A percentile compares a stretch with the other conserved stretches of the same genome.
phyloP scores from a whole-genome alignment of 2,888 invertebrate species.

The Kuschelorhynchus macadamiae region DNA sequence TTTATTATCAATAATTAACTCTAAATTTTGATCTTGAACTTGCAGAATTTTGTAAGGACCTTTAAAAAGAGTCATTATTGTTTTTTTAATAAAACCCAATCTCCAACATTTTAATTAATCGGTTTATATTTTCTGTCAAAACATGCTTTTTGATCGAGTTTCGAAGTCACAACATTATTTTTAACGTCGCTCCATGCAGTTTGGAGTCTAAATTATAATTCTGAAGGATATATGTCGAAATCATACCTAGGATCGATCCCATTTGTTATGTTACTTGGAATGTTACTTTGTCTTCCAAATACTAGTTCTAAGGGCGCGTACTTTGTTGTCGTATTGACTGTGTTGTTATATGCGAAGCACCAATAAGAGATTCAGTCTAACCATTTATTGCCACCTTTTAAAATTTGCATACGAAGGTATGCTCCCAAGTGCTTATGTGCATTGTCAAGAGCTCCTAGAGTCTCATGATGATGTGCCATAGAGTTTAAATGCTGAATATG shows the following conservation, averaged over 20 bases:
- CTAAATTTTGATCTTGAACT: no score
- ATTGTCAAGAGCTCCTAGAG: conserved; percentile 22
- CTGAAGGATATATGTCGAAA: conserved; percentile 44
- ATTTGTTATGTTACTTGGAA: conserved; percentile 32
- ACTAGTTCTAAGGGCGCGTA: conserved; percentile 48
- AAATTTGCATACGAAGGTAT: conserved; percentile 36
- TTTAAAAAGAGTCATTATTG: no score
- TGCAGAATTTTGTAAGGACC: no score
- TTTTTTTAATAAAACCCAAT: no score
- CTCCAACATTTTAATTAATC: no score
- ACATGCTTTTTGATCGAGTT: no score
- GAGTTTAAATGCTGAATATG: conserved; percentile 45
- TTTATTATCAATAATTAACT: no score
- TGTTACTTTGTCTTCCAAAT: conserved; percentile 37
- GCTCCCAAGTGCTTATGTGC: conserved; percentile 30
- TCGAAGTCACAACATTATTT: conserved; percentile 40
- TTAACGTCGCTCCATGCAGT: conserved; percentile 39
- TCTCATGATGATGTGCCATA: conserved; percentile 47
- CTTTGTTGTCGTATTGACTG: conserved; percentile 45
- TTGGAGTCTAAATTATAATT: conserved; percentile 46
- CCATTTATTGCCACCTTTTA: conserved; percentile 39
- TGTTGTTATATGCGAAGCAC: conserved; percentile 48
- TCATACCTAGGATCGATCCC: conserved; percentile 42
- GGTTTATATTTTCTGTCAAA: no score
- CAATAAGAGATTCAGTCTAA: conserved; percentile 47